Base-by-base conservation (phyloP, 2,888 invertebrate genomes). In the Callyntrura guangdongensis region DNA sequence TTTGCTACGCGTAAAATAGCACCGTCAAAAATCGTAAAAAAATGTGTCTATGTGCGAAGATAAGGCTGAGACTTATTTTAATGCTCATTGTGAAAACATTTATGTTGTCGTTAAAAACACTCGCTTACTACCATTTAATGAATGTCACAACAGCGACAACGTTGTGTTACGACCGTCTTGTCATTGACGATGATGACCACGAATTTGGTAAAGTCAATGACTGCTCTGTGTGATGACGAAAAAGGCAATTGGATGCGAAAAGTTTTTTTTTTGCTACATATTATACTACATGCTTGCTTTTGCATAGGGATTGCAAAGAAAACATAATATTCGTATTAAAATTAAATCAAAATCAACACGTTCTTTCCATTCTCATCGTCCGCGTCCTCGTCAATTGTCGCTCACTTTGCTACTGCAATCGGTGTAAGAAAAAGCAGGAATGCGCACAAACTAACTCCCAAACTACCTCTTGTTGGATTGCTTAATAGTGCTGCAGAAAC, bases 121-220 rank as follows among this genome's bases (percentile, higher is more conserved):
- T 45, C 82, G 64, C 49, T 36, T 36, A 36, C 36, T 36, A 36
- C 36, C 36, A 36, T 36, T 36, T 36, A 36, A 25, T 64, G 61
- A 64, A 82, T 61, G 64, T 22, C 45, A 64, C 61, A 36, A 36
- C 36, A 36, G 36, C 36, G 36, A 36, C 36, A 36, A 36, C 36
- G 36, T 36, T 36, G 36, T 36, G 17, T 64, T 82, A 64, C 47
- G 64, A 64, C 36, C 20, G 45, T 82, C 64, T 64, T 64, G 64
- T 61, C 82, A 82, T 82, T 82, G 61, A 82, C 47, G 59, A 25
- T 81, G 20, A 77, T 77, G 77, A 77, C 77, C 77, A 77, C 22
- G 59, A 79, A 12, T 27, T 25, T 79, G 27, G 25, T 59, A 79
- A 59, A 56, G 79, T 79, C 79, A 79, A 79, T 79, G 79, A 79